Percentiles rank a stretch among this genome's conserved stretches.
These are phyloP conservation scores for Parazoanthus atlanticus DNA, from an alignment of 92 coral and sea anemone genomes.

Conservation along the genomic window DNA sequence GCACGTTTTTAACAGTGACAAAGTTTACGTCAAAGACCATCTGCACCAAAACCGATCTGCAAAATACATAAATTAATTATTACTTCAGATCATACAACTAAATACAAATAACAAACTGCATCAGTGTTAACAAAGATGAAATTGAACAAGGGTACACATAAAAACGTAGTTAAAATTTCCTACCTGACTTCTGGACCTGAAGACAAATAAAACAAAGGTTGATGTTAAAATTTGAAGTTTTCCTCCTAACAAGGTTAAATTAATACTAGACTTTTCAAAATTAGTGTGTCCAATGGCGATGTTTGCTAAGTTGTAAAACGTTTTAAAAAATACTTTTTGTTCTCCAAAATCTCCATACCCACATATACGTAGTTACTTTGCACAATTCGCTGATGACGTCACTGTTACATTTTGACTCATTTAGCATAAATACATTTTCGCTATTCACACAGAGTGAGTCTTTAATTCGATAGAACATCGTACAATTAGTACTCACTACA, in stretches of 20 bases:
- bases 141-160: not conserved
- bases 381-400: no score
- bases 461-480: no score
- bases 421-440: no score
- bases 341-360: no score
- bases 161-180: not conserved
- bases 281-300: not conserved
- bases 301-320: not conserved
- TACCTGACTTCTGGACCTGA: conserved; percentile 22
- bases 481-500: no score
- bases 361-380: no score
- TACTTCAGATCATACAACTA: not conserved
- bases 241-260: not conserved
- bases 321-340: no score
- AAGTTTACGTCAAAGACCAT: conserved; percentile 26
- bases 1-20: not conserved
- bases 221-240: not conserved
- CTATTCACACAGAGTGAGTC: no score
- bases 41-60: conserved; percentile 27
- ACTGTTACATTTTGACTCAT: no score
- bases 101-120: not conserved
- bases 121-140: not conserved
- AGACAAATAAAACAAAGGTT: not conserved
- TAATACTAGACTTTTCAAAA: not conserved
- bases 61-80: not conserved